Conservation (phyloP, 2,797 vertebrate genomes). For the Scarus forsteni region DNA sequence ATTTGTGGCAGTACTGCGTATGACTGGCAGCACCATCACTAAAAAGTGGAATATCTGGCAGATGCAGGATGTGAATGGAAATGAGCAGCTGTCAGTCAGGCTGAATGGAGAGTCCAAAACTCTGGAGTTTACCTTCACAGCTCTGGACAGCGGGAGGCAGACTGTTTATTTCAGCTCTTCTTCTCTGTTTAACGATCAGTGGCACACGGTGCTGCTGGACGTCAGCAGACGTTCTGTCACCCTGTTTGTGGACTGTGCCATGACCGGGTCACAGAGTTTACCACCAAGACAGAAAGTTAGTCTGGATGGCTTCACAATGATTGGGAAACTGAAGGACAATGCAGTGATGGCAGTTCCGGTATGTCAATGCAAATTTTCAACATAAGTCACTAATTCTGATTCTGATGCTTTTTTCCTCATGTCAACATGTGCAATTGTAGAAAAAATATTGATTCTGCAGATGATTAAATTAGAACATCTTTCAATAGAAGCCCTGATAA, state of each 20-base stretch:
- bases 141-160: constrained; percentile 77
- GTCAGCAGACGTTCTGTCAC: constrained; percentile 82
- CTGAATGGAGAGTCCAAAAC: constrained; percentile 87
- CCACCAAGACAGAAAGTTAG: constrained; percentile 82
- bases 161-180: constrained; percentile 81
- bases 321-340: constrained; percentile 89
- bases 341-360: constrained; percentile 88
- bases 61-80: constrained; percentile 87
- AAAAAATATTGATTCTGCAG: too few relatives aligned
- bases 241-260: constrained; percentile 88
- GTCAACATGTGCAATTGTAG: too few relatives aligned
- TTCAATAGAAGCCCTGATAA: too few relatives aligned
- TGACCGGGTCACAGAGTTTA: constrained; percentile 82
- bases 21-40: constrained; percentile 84
- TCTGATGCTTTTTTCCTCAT: neutral
- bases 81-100: constrained; percentile 88
- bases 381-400: neutral
- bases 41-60: constrained; percentile 94
- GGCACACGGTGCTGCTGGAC: constrained; percentile 89
- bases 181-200: constrained; percentile 89
- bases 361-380: constrained; percentile 58
- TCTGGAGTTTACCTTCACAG: constrained; percentile 88
- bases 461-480: too few relatives aligned
- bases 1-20: constrained; percentile 89
- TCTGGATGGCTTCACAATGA: constrained; percentile 86